Percentiles rank a stretch among this genome's conserved stretches.
These are phyloP conservation scores for Cacoxenus indagator DNA, from an alignment of 2,888 invertebrate species.

Conservation along the genomic window DNA sequence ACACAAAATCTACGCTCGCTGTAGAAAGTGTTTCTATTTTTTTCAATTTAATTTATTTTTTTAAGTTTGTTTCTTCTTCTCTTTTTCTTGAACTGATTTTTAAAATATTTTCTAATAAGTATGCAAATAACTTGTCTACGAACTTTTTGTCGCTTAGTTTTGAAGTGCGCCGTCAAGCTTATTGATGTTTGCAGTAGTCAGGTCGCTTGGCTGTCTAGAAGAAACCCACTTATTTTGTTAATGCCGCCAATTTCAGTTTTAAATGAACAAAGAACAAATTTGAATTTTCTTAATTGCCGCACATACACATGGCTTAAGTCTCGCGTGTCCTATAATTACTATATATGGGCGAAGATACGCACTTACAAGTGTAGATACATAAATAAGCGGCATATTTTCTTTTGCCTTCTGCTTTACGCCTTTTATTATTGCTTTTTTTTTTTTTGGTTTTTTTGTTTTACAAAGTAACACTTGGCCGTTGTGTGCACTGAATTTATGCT, in stretches of 20 bases:
- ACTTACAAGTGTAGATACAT: too few species aligned
- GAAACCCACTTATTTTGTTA: too few species aligned
- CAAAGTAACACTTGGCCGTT: slow-evolving; percentile 21
- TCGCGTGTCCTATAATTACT: not conserved
- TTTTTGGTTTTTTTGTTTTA: not conserved
- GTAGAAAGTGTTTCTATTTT: too few species aligned
- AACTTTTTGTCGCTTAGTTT: not conserved
- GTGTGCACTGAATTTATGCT: slow-evolving; percentile 48
- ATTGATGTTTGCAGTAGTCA: not conserved
- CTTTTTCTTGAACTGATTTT: too few species aligned
- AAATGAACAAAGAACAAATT: not conserved
- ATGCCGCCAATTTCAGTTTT: not conserved
- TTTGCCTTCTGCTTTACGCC: not conserved
- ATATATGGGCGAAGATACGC: too few species aligned
- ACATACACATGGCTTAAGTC: slow-evolving; percentile 25
- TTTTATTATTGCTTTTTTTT: not conserved
- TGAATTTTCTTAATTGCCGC: slow-evolving; percentile 46
- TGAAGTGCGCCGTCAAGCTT: not conserved
- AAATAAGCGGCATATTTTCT: too few species aligned
- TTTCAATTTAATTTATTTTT: too few species aligned
- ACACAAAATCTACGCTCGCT: not conserved
- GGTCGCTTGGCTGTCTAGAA: not conserved
- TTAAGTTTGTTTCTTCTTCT: too few species aligned
- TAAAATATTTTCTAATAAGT: slow-evolving; percentile 4
- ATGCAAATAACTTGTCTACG: slow-evolving; percentile 16